phyloP scores from a whole-genome alignment of 1,140 invertebrate genomes.

The Pollicipes pollicipes region DNA sequence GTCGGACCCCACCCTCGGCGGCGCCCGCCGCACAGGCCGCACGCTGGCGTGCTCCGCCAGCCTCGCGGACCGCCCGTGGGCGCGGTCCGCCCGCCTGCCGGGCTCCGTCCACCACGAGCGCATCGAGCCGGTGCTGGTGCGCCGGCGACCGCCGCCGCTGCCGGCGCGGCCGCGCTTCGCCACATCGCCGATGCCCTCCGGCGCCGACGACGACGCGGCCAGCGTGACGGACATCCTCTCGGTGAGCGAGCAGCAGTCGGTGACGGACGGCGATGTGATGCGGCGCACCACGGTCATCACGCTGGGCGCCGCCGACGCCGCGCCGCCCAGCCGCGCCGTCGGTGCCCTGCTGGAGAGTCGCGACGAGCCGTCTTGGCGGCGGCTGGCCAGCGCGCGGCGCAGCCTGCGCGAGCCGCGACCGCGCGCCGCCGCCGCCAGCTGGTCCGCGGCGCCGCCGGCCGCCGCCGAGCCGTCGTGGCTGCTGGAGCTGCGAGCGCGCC shows the following conservation, averaged over 20 bases:
- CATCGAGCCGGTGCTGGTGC: not conserved
- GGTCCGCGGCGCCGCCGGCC: no score
- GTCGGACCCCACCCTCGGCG: no score
- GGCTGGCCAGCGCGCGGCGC: not conserved
- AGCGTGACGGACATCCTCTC: not conserved
- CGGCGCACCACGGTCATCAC: not conserved
- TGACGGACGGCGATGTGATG: not conserved
- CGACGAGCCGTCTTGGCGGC: not conserved
- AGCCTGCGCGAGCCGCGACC: not conserved
- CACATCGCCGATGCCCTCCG: no score
- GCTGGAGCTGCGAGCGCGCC: not conserved
- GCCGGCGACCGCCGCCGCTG: not conserved
- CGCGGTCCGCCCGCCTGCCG: not conserved
- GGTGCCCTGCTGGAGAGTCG: not conserved
- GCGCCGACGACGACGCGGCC: not conserved
- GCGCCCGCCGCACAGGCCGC: not conserved
- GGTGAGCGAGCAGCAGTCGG: not conserved
- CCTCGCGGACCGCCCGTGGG: not conserved
- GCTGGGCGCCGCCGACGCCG: not conserved
- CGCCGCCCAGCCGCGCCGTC: not conserved
- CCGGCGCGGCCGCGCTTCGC: not conserved
- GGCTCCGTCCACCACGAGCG: not conserved
- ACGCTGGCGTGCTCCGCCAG: not conserved
- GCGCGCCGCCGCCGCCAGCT: no score
- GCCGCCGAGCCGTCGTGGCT: not conserved